Evolutionary conservation across 2,888 invertebrate species (phyloP), one percentile per base, ranked within the genome.

Genomic region (Troides oblongomaculatus): DNA sequence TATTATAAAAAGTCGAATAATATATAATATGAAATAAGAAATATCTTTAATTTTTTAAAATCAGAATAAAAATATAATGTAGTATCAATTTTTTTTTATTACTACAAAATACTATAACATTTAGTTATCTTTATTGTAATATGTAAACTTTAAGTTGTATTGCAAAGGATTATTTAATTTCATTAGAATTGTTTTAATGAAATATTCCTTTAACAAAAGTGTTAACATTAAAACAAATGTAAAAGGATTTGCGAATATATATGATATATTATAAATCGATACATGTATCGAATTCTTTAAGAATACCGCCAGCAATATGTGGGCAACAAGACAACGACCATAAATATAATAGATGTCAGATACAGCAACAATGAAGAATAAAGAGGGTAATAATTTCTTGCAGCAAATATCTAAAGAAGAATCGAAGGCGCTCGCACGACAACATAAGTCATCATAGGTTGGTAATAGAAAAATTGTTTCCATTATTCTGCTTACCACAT

Each of bases 371-470:
- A 61, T 39, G 66, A 66, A 66, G 60, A 66, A 66, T 60, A 36
- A 30, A 66, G 21, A 66, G 60, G 53, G 53, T 60, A 66, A 66
- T 61, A 66, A 66, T 66, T 61, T 53, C 60, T 66, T 53, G 36
- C 53, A 56, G 61, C 61, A 66, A 66, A 66, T 66, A 66, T 66
- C 66, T 53, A 61, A 61, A 66, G 66, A 61, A 66, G 36, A 25
- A 60, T 66, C 36, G 66, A 23, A 61, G 61, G 18, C 66, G 66
- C 66, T 66, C 53, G 50, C 53, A 53, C 53, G 61, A 43, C 21
- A 66, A 66, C 46, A 66, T 66, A 66, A 66, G 66, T 66, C 66
- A 66, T 61, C 53, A 50, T 30, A 61, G 66, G 61, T 66, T 61
- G 61, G 39, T 61, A 53, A 36, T 61, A 25, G 14, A 50, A 56